Conservation (phyloP, 1,140 invertebrate genomes). For the Magallana gigas region DNA sequence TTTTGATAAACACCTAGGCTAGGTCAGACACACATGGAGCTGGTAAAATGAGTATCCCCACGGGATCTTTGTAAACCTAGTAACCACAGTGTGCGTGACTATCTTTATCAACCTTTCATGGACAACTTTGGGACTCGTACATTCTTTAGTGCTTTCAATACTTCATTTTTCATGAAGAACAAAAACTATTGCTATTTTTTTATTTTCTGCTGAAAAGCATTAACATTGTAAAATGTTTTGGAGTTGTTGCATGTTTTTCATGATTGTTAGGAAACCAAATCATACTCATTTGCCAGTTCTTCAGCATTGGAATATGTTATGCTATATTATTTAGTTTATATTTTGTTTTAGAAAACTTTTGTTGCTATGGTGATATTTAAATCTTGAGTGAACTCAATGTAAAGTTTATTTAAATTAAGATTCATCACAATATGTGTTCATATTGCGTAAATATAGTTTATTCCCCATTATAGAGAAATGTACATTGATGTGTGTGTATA, state of each 20-base stretch:
- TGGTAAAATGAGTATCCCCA: constrained; percentile 29
- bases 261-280: neutral
- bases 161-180: constrained; percentile 20
- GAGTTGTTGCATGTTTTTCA: constrained; percentile 19
- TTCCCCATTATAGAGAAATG: neutral
- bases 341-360: neutral
- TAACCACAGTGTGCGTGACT: constrained; percentile 6
- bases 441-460: constrained; percentile 29
- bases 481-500: neutral
- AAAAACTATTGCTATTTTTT: neutral
- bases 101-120: constrained; percentile 19
- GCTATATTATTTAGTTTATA: neutral
- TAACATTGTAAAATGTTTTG: constrained; percentile 11
- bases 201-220: constrained; percentile 6
- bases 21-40: constrained; percentile 23
- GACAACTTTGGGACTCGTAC: neutral
- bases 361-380: constrained; percentile 1
- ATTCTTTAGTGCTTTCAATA: constrained; percentile 21
- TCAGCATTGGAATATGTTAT: constrained; percentile 18
- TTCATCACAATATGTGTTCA: constrained; percentile 34
- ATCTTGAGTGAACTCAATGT: constrained; percentile 13
- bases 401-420: neutral
- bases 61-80: constrained; percentile 17
- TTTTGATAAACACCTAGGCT: constrained; percentile 24
- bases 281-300: constrained; percentile 18